These are phyloP conservation scores for Myotis findleyi DNA, from an alignment of 2,797 vertebrate genomes.

Conservation along the genomic window DNA sequence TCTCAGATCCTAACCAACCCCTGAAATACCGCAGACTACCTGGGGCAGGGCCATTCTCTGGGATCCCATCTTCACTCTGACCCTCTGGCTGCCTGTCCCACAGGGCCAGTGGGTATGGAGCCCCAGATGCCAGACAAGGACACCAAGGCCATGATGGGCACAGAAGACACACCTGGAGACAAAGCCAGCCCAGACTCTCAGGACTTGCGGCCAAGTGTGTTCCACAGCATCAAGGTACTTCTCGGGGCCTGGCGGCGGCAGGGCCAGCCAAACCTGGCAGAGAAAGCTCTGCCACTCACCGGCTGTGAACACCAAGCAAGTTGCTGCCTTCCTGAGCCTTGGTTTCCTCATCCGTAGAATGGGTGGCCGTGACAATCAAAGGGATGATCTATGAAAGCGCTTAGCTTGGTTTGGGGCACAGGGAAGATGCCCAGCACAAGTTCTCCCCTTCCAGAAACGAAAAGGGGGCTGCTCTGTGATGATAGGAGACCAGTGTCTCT, in stretches of 20 bases:
- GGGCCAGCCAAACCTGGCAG: too few relatives aligned
- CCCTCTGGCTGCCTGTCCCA: neutral
- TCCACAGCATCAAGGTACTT: slow-evolving; percentile 78
- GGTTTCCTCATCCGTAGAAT: neutral
- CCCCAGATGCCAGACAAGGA: slow-evolving; percentile 46
- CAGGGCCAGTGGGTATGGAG: slow-evolving; percentile 35
- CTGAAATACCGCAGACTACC: neutral
- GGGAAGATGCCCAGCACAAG: neutral
- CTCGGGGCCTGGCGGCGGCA: neutral
- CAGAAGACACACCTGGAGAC: slow-evolving; percentile 40
- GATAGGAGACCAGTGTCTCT: neutral
- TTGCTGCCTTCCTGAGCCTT: neutral
- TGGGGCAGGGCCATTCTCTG: neutral
- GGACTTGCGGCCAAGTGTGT: neutral
- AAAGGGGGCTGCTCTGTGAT: neutral
- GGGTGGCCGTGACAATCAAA: neutral
- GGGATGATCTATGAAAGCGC: neutral
- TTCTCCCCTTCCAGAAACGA: neutral
- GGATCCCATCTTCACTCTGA: neutral
- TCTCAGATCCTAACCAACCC: neutral
- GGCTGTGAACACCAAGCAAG: neutral
- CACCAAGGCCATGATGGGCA: neutral
- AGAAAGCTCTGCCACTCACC: neutral
- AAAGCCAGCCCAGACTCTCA: neutral
- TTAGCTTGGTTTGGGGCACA: neutral